Percentiles rank a stretch among this genome's conserved stretches.
phyloP scores from a whole-genome alignment of 2,888 invertebrate genomes.

The Stenolophus ochropezus region DNA sequence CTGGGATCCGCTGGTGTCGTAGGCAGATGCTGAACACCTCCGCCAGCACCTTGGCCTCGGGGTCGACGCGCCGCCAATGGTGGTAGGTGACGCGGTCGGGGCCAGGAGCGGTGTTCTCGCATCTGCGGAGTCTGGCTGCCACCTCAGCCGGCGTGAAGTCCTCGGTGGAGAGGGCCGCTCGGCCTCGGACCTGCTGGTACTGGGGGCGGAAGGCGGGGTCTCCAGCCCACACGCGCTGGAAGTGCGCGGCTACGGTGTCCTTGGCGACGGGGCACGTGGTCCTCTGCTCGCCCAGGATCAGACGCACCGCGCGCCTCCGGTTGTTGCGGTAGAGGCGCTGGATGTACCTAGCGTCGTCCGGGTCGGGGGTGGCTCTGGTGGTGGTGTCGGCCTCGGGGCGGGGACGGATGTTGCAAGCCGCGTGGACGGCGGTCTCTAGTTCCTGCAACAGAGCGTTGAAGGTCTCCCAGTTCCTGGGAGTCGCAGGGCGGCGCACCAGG shows the following conservation, averaged over 20 bases:
- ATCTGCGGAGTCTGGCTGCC: neutral
- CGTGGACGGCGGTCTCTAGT: neutral
- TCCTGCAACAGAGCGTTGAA: too few species aligned
- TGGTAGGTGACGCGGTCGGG: constrained; percentile 7
- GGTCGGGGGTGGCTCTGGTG: neutral
- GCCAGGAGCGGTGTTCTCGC: constrained; percentile 28
- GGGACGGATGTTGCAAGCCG: neutral
- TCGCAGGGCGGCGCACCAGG: too few species aligned
- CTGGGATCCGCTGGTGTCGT: neutral
- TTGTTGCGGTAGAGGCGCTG: neutral
- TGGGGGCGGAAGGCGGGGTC: neutral
- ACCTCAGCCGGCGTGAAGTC: neutral
- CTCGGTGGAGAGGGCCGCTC: neutral
- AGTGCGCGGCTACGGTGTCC: neutral
- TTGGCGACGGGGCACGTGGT: neutral
- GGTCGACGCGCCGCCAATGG: constrained; percentile 9
- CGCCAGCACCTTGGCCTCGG: neutral
- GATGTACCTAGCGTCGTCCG: neutral
- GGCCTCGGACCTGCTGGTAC: neutral
- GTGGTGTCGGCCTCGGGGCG: neutral
- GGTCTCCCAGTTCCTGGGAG: too few species aligned
- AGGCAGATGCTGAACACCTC: neutral
- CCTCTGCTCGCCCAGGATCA: neutral
- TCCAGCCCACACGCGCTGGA: neutral
- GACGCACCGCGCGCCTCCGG: constrained; percentile 6